Conservation (phyloP, 2,797 vertebrate species). For the Lithobates sylvaticus region DNA sequence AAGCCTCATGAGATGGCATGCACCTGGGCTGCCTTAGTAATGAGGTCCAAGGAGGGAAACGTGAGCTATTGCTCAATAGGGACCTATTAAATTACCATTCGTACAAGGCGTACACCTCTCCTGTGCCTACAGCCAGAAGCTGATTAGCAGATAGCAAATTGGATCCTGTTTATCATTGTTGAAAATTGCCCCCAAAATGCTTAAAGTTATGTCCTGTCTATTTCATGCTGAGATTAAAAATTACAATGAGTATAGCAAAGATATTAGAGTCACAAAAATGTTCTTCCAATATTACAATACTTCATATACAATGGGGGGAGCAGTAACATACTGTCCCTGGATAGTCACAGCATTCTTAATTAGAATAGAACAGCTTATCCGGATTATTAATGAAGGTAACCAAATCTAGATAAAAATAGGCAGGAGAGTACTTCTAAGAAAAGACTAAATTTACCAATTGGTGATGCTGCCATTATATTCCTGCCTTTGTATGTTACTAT, state of each 20-base stretch:
- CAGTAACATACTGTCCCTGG: no score
- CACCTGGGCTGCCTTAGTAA: constrained; percentile 32
- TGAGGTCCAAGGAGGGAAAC: constrained; percentile 38
- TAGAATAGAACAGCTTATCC: no score
- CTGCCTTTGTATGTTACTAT: no score
- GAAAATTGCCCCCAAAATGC: neutral
- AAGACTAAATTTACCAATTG: no score
- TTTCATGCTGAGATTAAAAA: neutral
- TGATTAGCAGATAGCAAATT: neutral
- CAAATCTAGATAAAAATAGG: no score
- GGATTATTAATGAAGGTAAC: no score
- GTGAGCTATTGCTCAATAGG: constrained; percentile 44
- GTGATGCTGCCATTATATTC: no score
- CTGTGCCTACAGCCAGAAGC: constrained; percentile 29
- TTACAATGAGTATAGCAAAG: neutral
- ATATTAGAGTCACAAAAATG: neutral
- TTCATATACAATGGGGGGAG: no score
- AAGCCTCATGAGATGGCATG: constrained; percentile 18
- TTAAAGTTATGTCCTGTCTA: neutral
- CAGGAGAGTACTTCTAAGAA: no score
- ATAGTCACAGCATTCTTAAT: no score
- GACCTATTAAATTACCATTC: constrained; percentile 40
- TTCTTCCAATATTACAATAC: neutral
- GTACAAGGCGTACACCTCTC: constrained; percentile 27
- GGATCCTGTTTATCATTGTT: neutral